Base-by-base conservation (phyloP, 2,888 invertebrate species). In the Protonemura montana region DNA sequence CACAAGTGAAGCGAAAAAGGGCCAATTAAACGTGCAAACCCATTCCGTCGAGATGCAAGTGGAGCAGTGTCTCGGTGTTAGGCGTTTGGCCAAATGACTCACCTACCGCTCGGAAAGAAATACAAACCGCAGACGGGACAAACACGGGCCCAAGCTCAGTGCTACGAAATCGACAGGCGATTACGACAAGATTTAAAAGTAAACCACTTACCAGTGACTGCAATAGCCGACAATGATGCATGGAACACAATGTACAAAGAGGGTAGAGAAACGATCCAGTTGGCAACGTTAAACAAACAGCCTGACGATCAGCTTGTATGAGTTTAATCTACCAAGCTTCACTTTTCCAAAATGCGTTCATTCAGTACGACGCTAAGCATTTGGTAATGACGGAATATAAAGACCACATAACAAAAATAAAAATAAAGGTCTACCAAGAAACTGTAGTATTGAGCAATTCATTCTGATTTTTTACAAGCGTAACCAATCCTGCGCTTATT, bases 171-270 rank as follows among this genome's bases (percentile, higher is more conserved):
- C 59, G 59, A 59, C 59, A 59, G 59, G 59, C 59, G 7, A 59
- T 59, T 16, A 59, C 35, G 21, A 59, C 59, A 21, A 21, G 6
- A 13, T 41, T 59, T 59, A 59, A 59, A 59, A 3, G 59, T 21
- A 59, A 59, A 59, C 59, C 21, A 59, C 59, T 59, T 21, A 59
- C 59, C 59, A 59, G 59, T 21, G 59, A 59, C 59, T 59, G 59
- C 59, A 59, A 59, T 21, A 21, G 6, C 59, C 6, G 21, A 3
- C 59, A 59, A 59, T 21, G 59, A 59, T 10, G 59, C 59, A 59
- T 59, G 59, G 59, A 59, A 59, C 59, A 59, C 59, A 59, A 59
- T 59, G 59, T 59, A 59, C 59, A 59, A 21, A 59, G 59, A 59
- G 59, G 21, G 59, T 59, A 59, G 59, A 59, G 59, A 59, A 59